Evolutionary conservation across 2,113 vertebrate species (phyloP).

Genomic region (Hyla sarda): DNA sequence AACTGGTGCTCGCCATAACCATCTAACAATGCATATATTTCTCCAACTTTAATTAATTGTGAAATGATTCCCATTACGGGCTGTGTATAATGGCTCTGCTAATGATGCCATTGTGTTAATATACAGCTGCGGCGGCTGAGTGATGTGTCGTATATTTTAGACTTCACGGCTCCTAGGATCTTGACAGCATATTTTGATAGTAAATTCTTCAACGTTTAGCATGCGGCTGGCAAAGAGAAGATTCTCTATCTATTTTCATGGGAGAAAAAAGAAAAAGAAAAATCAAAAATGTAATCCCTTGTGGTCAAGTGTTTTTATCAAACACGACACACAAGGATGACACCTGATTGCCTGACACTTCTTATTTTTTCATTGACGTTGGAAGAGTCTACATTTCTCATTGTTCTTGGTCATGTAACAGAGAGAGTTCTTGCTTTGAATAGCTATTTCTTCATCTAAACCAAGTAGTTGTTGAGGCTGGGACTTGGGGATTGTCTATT

Average conservation of each 20-base stretch:
- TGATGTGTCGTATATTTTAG: conserved; percentile 25
- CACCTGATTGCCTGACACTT: neutral
- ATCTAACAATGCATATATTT: conserved; percentile 27
- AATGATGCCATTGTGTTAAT: conserved; percentile 43
- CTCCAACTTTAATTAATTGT: conserved; percentile 45
- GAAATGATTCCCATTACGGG: conserved; percentile 37
- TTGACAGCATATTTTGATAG: conserved; percentile 34
- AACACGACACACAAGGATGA: neutral
- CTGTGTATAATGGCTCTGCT: conserved; percentile 36
- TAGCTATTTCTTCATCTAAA: conserved; percentile 6
- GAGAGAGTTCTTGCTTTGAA: neutral
- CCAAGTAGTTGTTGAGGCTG: conserved; percentile 25
- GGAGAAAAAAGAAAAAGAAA: neutral
- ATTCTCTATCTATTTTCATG: neutral
- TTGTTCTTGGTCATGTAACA: neutral
- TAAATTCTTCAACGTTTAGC: conserved; percentile 11
- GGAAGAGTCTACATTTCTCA: neutral
- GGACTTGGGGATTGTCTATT: conserved; percentile 32
- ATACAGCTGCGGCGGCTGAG: neutral
- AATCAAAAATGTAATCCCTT: neutral
- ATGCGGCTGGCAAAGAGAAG: conserved; percentile 1
- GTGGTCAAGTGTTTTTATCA: neutral
- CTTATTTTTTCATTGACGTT: conserved; percentile 2
- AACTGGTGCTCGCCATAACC: neutral
- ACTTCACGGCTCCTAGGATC: neutral